Base-by-base conservation (phyloP, 2,113 vertebrate genomes). In the Macaca mulatta region DNA sequence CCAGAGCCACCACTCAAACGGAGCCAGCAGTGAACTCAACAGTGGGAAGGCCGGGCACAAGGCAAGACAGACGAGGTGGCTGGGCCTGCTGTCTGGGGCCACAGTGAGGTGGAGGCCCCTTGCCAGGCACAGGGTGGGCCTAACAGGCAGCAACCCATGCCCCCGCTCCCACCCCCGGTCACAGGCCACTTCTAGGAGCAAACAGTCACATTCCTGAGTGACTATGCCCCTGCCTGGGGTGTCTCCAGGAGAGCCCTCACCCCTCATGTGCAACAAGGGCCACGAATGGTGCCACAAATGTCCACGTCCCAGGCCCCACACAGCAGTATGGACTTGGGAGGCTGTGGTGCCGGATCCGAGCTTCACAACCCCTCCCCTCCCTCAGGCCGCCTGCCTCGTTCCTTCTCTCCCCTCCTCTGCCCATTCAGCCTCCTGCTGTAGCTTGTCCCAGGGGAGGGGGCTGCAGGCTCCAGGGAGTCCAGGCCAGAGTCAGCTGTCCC, bases 251-350 rank as follows among this genome's bases (percentile, higher is more conserved):
- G 3, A 5, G 22, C 35, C 23, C 1, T 3, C 74, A 25, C 4
- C 5, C n/a, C n/a, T 25, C 22, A 22, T 0, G 0, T 0, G 18
- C 43, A 14, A 5, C 2, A 4, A 22, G 38, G 32, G 40, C 1
- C 52, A 55, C 2, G 52, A 55, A 55, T 55, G 3, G 40, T 23
- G 23, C 17, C 2, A 5, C 1, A 0, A 35, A 14, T 2, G 0
- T 35, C 14, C 9, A 7, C 11, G 8, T 38, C 35, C 32, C 2
- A 12, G 17, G 61, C n/a, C 59, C 40, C 0, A 1, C 27, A 27
- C 27, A 14, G 12, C 61, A 14, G 61, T 14, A 14, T 5, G 5
- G 43, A 45, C 9, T 32, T 14, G 2, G 1, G 43, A 70, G 16
- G 16, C 35, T 14, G 1, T 40, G 5, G 16, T 20, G 9, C 72